These are phyloP conservation scores for Entelurus aequoreus DNA, from an alignment of 2,113 vertebrate genomes.

Conservation along the genomic window DNA sequence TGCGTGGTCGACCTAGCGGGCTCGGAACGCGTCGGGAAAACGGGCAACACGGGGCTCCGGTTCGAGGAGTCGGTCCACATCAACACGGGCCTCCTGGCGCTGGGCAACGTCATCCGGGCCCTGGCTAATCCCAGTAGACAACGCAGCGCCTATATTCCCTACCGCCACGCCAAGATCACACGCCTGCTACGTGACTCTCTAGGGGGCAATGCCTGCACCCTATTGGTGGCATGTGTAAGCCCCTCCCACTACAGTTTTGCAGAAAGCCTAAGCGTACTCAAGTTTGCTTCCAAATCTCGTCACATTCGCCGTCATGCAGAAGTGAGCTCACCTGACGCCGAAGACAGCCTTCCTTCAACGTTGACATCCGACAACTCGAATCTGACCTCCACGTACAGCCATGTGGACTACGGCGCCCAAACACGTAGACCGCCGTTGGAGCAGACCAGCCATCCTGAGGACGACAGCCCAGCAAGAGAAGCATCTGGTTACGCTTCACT, in stretches of 20 bases:
- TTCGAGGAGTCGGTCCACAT: conserved; percentile 88
- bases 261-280: conserved; percentile 84
- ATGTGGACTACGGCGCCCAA: conserved; percentile 81
- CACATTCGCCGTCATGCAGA: conserved; percentile 80
- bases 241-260: conserved; percentile 80
- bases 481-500: conserved; percentile 70
- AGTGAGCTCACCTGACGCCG: conserved; percentile 20
- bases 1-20: conserved; percentile 90
- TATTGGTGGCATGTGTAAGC: conserved; percentile 88
- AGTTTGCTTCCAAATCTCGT: conserved; percentile 82
- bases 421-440: conserved; percentile 54
- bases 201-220: conserved; percentile 85
- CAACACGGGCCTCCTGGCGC: conserved; percentile 81
- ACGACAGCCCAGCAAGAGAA: conserved; percentile 58
- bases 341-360: conserved; percentile 21
- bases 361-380: conserved; percentile 73
- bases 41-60: conserved; percentile 77
- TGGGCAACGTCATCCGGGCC: conserved; percentile 90
- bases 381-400: conserved; percentile 47
- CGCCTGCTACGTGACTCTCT: conserved; percentile 87
- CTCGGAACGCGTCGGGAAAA: conserved; percentile 82
- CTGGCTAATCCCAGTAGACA: conserved; percentile 74
- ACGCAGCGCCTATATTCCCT: conserved; percentile 75
- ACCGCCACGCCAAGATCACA: conserved; percentile 88
- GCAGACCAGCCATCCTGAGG: conserved; percentile 16